phyloP scores from a whole-genome alignment of 2,797 vertebrate species.

The Pangasius macronema region DNA sequence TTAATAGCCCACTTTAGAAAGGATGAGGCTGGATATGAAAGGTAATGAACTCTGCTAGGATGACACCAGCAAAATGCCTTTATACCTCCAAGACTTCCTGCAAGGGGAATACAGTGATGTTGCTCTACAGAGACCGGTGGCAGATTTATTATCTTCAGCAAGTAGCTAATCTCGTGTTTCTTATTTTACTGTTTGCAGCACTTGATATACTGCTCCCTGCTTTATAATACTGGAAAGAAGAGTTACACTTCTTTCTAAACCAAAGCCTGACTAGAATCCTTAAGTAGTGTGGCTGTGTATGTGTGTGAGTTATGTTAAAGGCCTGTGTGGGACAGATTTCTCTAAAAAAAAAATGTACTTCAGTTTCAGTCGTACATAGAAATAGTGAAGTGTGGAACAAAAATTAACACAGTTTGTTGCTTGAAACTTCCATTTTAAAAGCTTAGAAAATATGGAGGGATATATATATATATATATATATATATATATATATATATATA shows the following conservation, averaged over 20 bases:
- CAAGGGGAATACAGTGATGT: conserved; percentile 38
- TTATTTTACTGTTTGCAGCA: conserved; percentile 42
- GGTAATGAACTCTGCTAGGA: conserved; percentile 75
- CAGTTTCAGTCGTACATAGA: not conserved
- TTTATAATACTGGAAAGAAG: conserved; percentile 27
- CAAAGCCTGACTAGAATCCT: conserved; percentile 22
- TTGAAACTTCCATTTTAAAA: not conserved
- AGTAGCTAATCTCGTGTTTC: conserved; percentile 41
- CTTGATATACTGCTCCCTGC: conserved; percentile 39
- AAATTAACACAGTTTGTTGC: not conserved
- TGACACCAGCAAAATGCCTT: conserved; percentile 57
- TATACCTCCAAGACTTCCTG: conserved; percentile 51
- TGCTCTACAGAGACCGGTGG: conserved; percentile 48
- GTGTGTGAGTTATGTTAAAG: not conserved
- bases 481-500: not conserved
- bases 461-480: not conserved
- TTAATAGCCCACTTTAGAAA: conserved; percentile 78
- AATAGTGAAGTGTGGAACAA: not conserved
- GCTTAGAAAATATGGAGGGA: not conserved
- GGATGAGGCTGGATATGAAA: conserved; percentile 77
- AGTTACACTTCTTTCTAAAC: conserved; percentile 13
- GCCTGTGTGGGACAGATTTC: not conserved
- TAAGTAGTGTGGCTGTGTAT: not conserved
- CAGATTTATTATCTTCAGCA: conserved; percentile 46
- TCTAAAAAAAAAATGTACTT: not conserved